Percentiles rank a stretch among this genome's conserved stretches.
phyloP scores from a whole-genome alignment of 2,888 invertebrate genomes.

The Diachrysia chrysitis region DNA sequence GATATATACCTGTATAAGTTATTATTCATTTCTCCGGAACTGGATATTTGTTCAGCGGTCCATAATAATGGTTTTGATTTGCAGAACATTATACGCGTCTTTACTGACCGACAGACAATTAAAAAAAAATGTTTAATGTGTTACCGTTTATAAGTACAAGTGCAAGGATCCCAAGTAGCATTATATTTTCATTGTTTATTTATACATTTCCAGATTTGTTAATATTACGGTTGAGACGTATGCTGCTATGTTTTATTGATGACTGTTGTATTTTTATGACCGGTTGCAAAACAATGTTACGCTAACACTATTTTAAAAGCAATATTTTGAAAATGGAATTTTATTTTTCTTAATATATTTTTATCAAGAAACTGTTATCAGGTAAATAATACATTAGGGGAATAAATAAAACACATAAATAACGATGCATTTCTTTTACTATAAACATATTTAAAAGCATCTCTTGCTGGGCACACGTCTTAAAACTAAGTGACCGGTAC shows the following conservation, averaged over 20 bases:
- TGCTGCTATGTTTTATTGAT: slow-evolving; percentile 1
- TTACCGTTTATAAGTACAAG: slow-evolving; percentile 36
- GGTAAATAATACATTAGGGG: neutral
- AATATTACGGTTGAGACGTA: neutral
- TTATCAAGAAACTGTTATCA: slow-evolving; percentile 5
- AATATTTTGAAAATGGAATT: neutral
- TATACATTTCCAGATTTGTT: slow-evolving; percentile 3
- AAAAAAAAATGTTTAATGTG: slow-evolving; percentile 6
- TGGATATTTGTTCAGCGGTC: neutral
- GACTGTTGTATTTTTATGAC: slow-evolving; percentile 24
- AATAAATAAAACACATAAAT: slow-evolving; percentile 41
- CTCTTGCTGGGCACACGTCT: slow-evolving; percentile 58
- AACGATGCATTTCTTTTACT: slow-evolving; percentile 47
- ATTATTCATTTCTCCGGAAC: neutral
- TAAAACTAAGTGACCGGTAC: slow-evolving; percentile 41
- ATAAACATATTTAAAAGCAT: slow-evolving; percentile 41
- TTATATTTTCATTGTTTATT: slow-evolving; percentile 20
- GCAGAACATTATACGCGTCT: neutral
- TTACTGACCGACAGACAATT: no score
- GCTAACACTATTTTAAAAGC: neutral
- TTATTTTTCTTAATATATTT: neutral
- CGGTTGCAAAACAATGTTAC: slow-evolving; percentile 11
- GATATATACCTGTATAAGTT: slow-evolving; percentile 8
- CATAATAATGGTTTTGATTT: neutral
- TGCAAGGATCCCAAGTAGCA: slow-evolving; percentile 30